Evolutionary conservation across 2,888 invertebrate species (phyloP).

Genomic region (Icerya purchasi): DNA sequence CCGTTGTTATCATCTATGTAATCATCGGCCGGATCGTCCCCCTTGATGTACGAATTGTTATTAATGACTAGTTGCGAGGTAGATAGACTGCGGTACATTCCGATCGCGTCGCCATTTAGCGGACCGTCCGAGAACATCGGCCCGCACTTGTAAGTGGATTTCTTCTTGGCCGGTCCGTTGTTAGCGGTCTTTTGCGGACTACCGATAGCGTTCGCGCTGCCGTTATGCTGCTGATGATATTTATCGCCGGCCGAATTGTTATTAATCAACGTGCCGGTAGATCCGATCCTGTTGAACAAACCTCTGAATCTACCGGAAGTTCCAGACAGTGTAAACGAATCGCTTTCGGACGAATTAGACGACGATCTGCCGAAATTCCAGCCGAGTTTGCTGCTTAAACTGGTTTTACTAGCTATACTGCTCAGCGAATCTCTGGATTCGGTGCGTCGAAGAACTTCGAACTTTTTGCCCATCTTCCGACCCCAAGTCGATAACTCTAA

Average conservation of each 20-base stretch:
- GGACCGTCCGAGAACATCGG: no score
- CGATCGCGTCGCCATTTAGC: conserved; percentile 27
- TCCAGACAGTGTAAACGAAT: conserved; percentile 5
- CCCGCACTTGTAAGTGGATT: no score
- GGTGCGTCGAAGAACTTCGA: conserved; percentile 46
- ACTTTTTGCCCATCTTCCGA: conserved; percentile 52
- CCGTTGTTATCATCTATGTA: conserved; percentile 30
- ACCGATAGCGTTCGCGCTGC: not conserved
- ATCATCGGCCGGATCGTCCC: conserved; percentile 60
- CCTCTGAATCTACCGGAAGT: conserved; percentile 30
- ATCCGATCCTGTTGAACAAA: conserved; percentile 52
- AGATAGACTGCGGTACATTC: conserved; percentile 51
- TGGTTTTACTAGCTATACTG: conserved; percentile 20
- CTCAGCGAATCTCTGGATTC: conserved; percentile 36
- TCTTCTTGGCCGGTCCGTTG: no score
- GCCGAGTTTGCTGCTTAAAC: conserved; percentile 16
- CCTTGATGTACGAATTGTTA: conserved; percentile 38
- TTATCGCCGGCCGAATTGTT: conserved; percentile 22
- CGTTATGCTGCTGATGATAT: not conserved
- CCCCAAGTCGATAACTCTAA: conserved; percentile 55
- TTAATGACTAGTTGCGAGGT: conserved; percentile 45
- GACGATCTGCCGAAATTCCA: conserved; percentile 28
- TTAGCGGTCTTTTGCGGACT: conserved; percentile 25
- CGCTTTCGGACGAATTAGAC: conserved; percentile 10
- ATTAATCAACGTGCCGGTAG: conserved; percentile 43